Evolutionary conservation across 2,113 vertebrate species (phyloP).

Genomic region (Petaurus breviceps): DNA sequence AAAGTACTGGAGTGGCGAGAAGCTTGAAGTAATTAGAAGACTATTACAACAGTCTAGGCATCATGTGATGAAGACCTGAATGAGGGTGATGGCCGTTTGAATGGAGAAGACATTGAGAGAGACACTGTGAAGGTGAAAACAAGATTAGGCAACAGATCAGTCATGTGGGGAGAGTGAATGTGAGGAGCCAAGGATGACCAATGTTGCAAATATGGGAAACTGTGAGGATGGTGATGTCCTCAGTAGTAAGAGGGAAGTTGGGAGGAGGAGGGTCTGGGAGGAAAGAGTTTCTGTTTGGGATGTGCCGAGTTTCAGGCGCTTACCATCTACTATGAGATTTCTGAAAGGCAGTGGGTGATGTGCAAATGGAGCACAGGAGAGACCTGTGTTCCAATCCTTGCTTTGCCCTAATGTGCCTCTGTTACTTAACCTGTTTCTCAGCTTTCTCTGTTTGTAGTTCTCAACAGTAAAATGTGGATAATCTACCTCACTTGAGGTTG

Average conservation of each 20-base stretch:
- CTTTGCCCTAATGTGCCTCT: too few species aligned
- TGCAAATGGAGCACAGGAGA: too few species aligned
- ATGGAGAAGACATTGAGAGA: background rate
- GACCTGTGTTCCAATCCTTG: too few species aligned
- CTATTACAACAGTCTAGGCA: background rate
- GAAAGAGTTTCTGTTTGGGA: background rate
- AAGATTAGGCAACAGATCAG: background rate
- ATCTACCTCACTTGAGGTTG: too few species aligned
- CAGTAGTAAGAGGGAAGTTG: background rate
- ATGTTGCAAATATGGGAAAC: background rate
- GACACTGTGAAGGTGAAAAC: background rate
- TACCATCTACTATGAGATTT: too few species aligned
- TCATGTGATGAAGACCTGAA: background rate
- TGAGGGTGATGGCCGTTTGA: background rate
- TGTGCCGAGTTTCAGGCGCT: too few species aligned
- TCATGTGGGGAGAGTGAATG: background rate
- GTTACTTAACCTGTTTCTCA: too few species aligned
- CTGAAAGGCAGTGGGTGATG: too few species aligned
- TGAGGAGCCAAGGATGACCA: background rate
- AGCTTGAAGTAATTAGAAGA: background rate
- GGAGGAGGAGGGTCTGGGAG: background rate
- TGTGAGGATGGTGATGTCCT: background rate
- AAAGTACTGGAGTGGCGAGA: background rate
- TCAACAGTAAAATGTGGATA: too few species aligned
- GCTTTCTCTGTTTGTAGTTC: too few species aligned